Base-by-base conservation (phyloP, 2,888 invertebrate genomes). In the Calephelis perditalis region DNA sequence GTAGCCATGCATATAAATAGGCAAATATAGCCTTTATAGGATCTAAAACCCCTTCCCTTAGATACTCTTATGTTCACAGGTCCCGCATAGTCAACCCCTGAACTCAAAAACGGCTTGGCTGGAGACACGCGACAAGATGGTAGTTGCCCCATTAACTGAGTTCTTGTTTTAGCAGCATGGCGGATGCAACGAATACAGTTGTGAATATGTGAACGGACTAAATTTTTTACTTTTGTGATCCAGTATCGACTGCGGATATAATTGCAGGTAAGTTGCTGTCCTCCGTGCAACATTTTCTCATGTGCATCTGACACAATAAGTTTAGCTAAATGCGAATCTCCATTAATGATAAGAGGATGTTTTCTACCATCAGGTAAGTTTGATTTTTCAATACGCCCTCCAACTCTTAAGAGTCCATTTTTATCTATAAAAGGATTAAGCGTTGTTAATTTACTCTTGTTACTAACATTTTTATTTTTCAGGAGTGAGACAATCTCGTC, bases 241-340 rank as follows among this genome's bases (percentile, higher is more conserved):
- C 47, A 47, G 15, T 47, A 47, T 47, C 15, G 47, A 15, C 8
- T 4, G 47, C 47, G 12, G 9, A 47, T 15, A 47, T 47, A 47
- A 8, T 15, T 47, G 15, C 12, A 47, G 47, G 26, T 26, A 26
- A 26, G 26, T 47, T 47, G 47, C 6, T 47, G 47, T 12, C 47
- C 47, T 7, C 47, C 47, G 8, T 47, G 12, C 7, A 47, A 47
- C 8, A 15, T 47, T 47, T 47, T 47, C n/a, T 47, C 8, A 8
- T 47, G 47, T 12, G 15, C 12, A 47, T 47, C 47, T 12, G 47
- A n/a, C 1, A 70, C 46, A 3, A 71, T 62, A 2, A 71, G 59
- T 7, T 54, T 56, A 12, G 62, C 45, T 12, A 62, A 57, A 56
- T 56, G 59, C 12, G 35, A 47, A 7, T 58, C 45, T 44, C 54